phyloP scores from a whole-genome alignment of 2,797 vertebrate genomes.

The Chromis chromis region DNA sequence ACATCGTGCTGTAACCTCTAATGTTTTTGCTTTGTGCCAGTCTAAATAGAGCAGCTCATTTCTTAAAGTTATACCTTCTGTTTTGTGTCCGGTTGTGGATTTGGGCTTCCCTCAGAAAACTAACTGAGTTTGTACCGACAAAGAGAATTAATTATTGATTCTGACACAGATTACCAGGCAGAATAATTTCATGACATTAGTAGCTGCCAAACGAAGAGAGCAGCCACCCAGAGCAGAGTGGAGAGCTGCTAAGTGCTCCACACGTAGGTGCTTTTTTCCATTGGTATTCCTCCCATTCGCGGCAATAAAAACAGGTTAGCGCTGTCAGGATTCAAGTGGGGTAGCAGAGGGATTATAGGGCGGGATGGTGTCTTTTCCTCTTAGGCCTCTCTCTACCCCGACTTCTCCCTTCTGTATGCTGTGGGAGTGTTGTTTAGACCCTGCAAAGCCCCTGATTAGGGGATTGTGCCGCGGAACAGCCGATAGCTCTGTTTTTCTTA shows the following conservation, averaged over 20 bases:
- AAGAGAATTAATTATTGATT: constrained; percentile 48
- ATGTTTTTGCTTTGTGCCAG: background rate
- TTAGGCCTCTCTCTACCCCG: constrained; percentile 33
- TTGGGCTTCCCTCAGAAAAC: background rate
- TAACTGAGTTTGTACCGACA: background rate
- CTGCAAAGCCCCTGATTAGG: constrained; percentile 64
- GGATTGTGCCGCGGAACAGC: constrained; percentile 42
- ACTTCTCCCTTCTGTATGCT: constrained; percentile 37
- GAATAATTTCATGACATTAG: constrained; percentile 39
- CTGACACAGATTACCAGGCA: constrained; percentile 25
- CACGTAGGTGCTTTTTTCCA: constrained; percentile 49
- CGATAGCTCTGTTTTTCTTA: constrained; percentile 54
- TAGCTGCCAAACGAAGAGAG: constrained; percentile 14
- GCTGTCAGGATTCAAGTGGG: constrained; percentile 70
- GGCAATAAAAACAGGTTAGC: constrained; percentile 64
- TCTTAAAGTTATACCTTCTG: background rate
- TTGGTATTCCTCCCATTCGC: constrained; percentile 59
- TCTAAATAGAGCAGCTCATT: background rate
- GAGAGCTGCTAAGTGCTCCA: constrained; percentile 40
- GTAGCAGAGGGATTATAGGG: constrained; percentile 62
- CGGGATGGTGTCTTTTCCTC: constrained; percentile 55
- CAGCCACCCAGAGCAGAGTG: constrained; percentile 27
- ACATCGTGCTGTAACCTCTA: background rate
- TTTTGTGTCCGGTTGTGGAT: background rate
- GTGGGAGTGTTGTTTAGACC: constrained; percentile 57